Percentiles rank a stretch among this genome's conserved stretches.
phyloP scores from a whole-genome alignment of 2,113 vertebrate genomes.

The Martes martes region DNA sequence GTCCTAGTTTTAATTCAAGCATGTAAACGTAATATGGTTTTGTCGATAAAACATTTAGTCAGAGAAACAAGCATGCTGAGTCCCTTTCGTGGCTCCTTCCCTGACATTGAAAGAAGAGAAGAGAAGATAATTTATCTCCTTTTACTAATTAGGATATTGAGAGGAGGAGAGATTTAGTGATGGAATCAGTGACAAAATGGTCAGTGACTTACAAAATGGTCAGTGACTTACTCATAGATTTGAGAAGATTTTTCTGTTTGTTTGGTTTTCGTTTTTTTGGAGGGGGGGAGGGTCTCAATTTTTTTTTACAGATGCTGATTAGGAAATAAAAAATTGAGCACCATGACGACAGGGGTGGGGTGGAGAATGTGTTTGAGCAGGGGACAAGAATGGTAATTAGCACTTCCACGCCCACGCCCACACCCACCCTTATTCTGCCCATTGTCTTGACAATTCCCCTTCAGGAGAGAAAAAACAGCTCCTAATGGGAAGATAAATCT shows the following conservation, averaged over 20 bases:
- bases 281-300: background rate
- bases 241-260: background rate
- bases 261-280: background rate
- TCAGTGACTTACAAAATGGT: background rate
- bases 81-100: background rate
- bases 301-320: background rate
- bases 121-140: background rate
- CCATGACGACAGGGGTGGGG: background rate
- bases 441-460: background rate
- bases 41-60: conserved; percentile 22
- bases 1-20: background rate
- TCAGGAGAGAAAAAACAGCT: background rate
- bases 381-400: background rate
- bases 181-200: background rate
- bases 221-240: background rate
- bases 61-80: background rate
- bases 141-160: conserved; percentile 28
- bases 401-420: background rate
- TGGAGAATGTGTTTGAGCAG: background rate
- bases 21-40: background rate
- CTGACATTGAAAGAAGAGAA: background rate
- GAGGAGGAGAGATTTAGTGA: background rate
- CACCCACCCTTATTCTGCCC: background rate
- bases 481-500: conserved; percentile 40
- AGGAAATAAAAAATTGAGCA: background rate